A percentile compares a stretch with the other conserved stretches of the same genome.
These are phyloP conservation scores for Parnassius orleans DNA, from an alignment of 2,888 invertebrate species.

Conservation along the genomic window DNA sequence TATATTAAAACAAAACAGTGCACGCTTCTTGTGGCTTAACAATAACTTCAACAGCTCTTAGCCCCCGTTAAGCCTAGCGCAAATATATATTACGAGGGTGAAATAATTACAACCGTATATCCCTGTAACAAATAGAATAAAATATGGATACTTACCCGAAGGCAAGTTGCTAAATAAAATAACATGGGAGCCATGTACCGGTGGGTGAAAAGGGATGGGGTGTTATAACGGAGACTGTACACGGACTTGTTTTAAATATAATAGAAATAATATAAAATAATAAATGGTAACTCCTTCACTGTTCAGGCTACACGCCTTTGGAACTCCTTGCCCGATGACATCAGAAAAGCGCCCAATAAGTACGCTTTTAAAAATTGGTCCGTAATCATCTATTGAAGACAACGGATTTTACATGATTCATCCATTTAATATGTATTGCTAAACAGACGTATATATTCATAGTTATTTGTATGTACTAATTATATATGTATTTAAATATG, in stretches of 20 bases:
- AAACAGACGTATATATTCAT: no score
- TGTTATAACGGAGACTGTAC: slow-evolving; percentile 31
- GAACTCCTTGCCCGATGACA: no score
- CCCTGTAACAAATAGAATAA: slow-evolving; percentile 33
- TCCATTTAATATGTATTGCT: no score
- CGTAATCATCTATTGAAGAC: no score
- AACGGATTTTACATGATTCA: no score
- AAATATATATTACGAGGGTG: slow-evolving; percentile 22
- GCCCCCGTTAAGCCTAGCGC: slow-evolving; percentile 22
- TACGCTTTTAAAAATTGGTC: no score
- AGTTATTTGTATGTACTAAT: no score
- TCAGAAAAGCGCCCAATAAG: no score
- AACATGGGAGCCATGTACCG: slow-evolving; percentile 39
- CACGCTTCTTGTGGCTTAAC: neutral
- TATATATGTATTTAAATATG: no score
- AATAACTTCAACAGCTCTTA: slow-evolving; percentile 4
- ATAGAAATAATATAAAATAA: no score
- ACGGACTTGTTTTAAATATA: slow-evolving; percentile 1
- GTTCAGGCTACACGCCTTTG: no score
- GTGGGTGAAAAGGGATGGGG: slow-evolving; percentile 24
- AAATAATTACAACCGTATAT: slow-evolving; percentile 23
- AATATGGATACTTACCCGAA: slow-evolving; percentile 51
- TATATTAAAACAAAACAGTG: neutral
- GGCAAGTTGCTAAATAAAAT: slow-evolving; percentile 57
- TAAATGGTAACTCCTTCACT: no score